A percentile compares a stretch with the other conserved stretches of the same genome.
Evolutionary conservation across 2,888 invertebrate species (phyloP).

Genomic region (Cactoblastis cactorum): DNA sequence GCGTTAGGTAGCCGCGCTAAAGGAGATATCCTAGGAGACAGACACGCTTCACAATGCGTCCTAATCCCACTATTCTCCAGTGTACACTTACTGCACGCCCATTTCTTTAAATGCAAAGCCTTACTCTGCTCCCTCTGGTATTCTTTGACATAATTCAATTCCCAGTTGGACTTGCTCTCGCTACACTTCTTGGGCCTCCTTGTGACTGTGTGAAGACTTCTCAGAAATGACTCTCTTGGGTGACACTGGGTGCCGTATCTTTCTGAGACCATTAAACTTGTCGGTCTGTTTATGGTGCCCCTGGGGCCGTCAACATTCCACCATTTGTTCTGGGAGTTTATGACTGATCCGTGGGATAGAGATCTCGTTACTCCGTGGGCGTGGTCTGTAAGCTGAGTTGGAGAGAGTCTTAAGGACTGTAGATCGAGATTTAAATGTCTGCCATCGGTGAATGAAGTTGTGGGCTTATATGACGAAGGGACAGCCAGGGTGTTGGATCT

Average conservation of each 20-base stretch:
- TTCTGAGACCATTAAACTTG: slow-evolving; percentile 80
- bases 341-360: slow-evolving; percentile 82
- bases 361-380: slow-evolving; percentile 79
- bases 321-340: slow-evolving; percentile 71
- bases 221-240: slow-evolving; percentile 64
- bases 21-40: slow-evolving; percentile 80
- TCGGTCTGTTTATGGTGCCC: slow-evolving; percentile 74
- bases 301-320: slow-evolving; percentile 73
- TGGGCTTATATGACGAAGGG: slow-evolving; percentile 66
- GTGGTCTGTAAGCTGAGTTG: slow-evolving; percentile 60
- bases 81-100: slow-evolving; percentile 88
- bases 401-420: slow-evolving; percentile 59
- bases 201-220: slow-evolving; percentile 68
- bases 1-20: slow-evolving; percentile 60
- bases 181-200: slow-evolving; percentile 67
- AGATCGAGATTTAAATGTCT: slow-evolving; percentile 61
- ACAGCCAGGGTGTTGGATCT: slow-evolving; percentile 74
- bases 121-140: slow-evolving; percentile 68
- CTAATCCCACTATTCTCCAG: slow-evolving; percentile 83
- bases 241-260: slow-evolving; percentile 55
- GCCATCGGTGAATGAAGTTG: slow-evolving; percentile 55
- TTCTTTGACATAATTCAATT: slow-evolving; percentile 68
- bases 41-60: slow-evolving; percentile 86
- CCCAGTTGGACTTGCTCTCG: slow-evolving; percentile 72
- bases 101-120: slow-evolving; percentile 71